Evolutionary conservation across 2,797 vertebrate species (phyloP).

Genomic region (Tadarida brasiliensis): DNA sequence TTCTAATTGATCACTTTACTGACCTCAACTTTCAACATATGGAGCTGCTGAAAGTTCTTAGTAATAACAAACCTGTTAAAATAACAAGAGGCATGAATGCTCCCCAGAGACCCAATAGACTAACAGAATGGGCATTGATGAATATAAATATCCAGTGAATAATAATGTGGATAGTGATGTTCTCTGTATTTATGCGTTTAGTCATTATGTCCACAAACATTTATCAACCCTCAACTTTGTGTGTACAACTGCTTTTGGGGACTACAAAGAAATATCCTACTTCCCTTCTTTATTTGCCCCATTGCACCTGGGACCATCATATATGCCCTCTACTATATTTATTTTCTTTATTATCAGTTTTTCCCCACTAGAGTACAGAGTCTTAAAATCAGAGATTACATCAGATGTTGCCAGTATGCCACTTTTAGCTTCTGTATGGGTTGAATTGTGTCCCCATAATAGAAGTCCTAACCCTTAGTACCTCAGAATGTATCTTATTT

Average conservation of each 20-base stretch:
- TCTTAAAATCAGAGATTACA: not conserved
- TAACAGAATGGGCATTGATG: not conserved
- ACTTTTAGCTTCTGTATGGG: not conserved
- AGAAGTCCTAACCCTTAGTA: not conserved
- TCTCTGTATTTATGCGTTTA: not conserved
- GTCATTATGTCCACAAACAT: not conserved
- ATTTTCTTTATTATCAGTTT: not conserved
- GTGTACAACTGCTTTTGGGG: not conserved
- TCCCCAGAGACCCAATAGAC: not conserved
- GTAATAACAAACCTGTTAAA: conserved; percentile 49
- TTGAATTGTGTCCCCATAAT: not conserved
- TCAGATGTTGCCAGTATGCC: not conserved
- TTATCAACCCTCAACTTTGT: not conserved
- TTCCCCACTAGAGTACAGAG: not conserved
- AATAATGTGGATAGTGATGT: not conserved
- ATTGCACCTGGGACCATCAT: not conserved
- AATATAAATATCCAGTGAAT: not conserved
- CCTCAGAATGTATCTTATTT: not conserved
- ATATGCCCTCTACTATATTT: not conserved
- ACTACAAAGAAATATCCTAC: not conserved
- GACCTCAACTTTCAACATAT: not conserved
- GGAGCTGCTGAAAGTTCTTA: not conserved
- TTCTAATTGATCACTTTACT: conserved; percentile 14
- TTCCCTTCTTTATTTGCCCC: not conserved
- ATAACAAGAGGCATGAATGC: not conserved